These are phyloP conservation scores for Microcebus griseorufus DNA, from an alignment of 2,113 vertebrate genomes.

Conservation along the genomic window DNA sequence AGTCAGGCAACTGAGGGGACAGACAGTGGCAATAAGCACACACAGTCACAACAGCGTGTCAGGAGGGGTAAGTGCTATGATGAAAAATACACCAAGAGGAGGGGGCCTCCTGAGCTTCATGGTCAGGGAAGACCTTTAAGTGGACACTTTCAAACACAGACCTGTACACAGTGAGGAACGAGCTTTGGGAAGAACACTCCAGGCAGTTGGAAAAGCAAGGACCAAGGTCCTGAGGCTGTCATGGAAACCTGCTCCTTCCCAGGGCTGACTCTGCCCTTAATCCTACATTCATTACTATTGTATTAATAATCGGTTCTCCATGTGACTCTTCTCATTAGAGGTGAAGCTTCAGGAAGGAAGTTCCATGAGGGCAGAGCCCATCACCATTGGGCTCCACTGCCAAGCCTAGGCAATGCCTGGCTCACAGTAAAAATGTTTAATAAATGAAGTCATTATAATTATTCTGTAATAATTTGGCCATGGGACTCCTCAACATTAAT, in stretches of 20 bases:
- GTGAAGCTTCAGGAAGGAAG: background rate
- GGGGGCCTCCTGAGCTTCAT: background rate
- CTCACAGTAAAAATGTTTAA: background rate
- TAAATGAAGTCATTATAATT: background rate
- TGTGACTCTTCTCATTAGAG: no score
- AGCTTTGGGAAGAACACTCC: fast-evolving
- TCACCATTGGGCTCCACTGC: no score
- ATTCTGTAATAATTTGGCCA: background rate
- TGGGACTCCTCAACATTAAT: no score
- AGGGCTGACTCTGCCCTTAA: fast-evolving
- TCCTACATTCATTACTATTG: background rate
- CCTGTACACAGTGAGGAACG: background rate
- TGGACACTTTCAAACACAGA: background rate
- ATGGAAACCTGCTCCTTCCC: fast-evolving
- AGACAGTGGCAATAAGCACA: fast-evolving
- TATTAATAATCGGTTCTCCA: fast-evolving
- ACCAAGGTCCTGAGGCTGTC: background rate
- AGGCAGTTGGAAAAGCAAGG: fast-evolving
- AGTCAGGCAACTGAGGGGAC: background rate
- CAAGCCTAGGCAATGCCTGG: background rate
- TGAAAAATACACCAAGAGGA: background rate
- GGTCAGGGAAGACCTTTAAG: no score
- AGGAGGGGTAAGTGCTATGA: background rate
- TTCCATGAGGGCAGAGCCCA: no score
- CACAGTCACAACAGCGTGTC: fast-evolving